Evolutionary conservation across 2,888 invertebrate species (phyloP).

Genomic region (Sphecodes monilicornis): DNA sequence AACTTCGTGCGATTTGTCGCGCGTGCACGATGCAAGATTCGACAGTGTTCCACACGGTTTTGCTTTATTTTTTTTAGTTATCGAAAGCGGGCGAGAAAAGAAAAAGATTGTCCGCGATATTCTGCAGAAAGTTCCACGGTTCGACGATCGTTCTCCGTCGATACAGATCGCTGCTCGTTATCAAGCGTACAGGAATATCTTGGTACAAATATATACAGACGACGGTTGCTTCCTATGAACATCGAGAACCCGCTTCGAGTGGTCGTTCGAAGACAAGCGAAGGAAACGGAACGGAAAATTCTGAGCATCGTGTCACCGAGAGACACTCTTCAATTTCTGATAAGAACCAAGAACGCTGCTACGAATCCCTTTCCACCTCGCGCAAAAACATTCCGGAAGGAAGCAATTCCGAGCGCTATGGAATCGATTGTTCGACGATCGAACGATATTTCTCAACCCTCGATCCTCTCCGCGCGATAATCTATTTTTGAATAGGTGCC

Average conservation of each 20-base stretch:
- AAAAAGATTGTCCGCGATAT: background rate
- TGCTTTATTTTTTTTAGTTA: background rate
- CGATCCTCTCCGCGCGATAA: background rate
- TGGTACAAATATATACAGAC: conserved; percentile 56
- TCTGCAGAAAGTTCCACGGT: background rate
- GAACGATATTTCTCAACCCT: background rate
- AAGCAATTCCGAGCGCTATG: background rate
- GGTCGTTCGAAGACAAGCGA: background rate
- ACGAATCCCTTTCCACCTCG: background rate
- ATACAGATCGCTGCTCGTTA: conserved; percentile 21
- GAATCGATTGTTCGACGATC: background rate
- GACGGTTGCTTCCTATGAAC: conserved; percentile 36
- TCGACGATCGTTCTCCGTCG: background rate
- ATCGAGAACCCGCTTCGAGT: conserved; percentile 16
- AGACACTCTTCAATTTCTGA: conserved; percentile 23
- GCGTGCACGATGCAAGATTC: background rate
- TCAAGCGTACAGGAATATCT: conserved; percentile 31
- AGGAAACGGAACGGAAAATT: background rate
- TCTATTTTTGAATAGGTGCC: conserved; percentile 11
- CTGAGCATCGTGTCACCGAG: conserved; percentile 33
- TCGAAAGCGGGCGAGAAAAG: background rate
- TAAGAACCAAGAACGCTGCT: background rate
- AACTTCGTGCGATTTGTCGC: background rate
- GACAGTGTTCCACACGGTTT: background rate
- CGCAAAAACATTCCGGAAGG: background rate